Conservation (phyloP, 2,888 invertebrate species). For the Leptopilina myrica region DNA sequence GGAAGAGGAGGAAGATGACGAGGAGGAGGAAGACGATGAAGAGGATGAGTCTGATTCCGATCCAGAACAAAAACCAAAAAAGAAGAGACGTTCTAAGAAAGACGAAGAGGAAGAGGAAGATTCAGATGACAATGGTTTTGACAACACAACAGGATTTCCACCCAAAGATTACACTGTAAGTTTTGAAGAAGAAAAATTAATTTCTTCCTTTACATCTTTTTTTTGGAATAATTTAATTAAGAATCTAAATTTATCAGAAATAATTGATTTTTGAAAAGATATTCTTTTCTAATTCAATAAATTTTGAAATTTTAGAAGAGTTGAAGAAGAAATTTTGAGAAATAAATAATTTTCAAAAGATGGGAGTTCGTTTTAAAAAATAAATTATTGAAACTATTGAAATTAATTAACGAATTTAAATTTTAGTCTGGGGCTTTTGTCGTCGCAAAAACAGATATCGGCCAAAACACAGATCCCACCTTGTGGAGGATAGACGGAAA, state of each 20-base stretch:
- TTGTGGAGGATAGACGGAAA: conserved; percentile 82
- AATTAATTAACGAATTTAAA: background rate
- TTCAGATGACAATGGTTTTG: conserved; percentile 72
- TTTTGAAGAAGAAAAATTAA: background rate
- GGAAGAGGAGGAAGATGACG: conserved; percentile 70
- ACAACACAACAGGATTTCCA: conserved; percentile 70
- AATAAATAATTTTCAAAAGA: too few relatives aligned
- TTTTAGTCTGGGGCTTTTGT: conserved; percentile 80
- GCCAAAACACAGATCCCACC: conserved; percentile 77
- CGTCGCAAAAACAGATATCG: conserved; percentile 79
- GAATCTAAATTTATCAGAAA: too few relatives aligned
- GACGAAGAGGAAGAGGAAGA: conserved; percentile 73
- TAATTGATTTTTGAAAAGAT: too few relatives aligned
- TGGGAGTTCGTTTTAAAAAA: too few relatives aligned
- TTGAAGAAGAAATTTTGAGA: too few relatives aligned
- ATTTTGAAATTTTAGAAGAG: too few relatives aligned
- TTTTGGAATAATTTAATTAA: too few relatives aligned
- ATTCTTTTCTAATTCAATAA: too few relatives aligned
- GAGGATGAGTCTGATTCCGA: conserved; percentile 73
- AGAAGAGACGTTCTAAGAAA: conserved; percentile 69
- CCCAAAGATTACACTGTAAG: conserved; percentile 74
- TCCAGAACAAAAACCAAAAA: conserved; percentile 69
- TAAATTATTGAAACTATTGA: too few relatives aligned
- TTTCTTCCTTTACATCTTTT: background rate
- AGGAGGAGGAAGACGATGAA: conserved; percentile 72